Conservation (phyloP, 1,140 invertebrate genomes). For the Drosophila kurseongensis region DNA sequence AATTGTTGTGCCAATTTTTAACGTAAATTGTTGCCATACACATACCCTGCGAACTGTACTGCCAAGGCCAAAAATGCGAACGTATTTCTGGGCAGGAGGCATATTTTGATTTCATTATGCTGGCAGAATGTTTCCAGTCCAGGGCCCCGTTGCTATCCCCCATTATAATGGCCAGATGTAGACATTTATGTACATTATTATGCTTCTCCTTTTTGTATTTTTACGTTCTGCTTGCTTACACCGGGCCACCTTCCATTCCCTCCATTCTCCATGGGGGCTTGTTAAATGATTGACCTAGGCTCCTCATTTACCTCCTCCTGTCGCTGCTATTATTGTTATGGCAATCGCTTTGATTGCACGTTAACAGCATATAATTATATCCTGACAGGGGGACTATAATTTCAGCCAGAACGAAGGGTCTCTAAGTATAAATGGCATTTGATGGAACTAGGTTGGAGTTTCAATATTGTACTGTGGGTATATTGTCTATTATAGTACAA, state of each 20-base stretch:
- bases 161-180: conserved; percentile 55
- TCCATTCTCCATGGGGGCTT: conserved; percentile 30
- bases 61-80: conserved; percentile 4
- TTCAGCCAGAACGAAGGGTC: conserved; percentile 6
- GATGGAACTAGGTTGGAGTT: background rate
- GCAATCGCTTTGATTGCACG: conserved; percentile 49
- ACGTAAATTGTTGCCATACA: conserved; percentile 42
- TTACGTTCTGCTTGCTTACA: conserved; percentile 53
- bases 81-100: conserved; percentile 1
- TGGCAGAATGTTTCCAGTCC: conserved; percentile 40
- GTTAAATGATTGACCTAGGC: conserved; percentile 50
- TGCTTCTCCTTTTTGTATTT: conserved; percentile 40
- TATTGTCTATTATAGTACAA: background rate
- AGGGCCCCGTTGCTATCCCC: conserved; percentile 30
- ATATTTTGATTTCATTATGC: conserved; percentile 74
- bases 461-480: background rate
- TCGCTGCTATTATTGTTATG: conserved; percentile 45
- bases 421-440: conserved; percentile 9
- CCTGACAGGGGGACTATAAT: conserved; percentile 16
- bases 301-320: conserved; percentile 17
- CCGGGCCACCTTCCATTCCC: background rate
- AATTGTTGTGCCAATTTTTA: conserved; percentile 70
- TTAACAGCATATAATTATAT: conserved; percentile 52
- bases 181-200: conserved; percentile 49
- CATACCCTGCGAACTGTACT: conserved; percentile 1